Percentiles rank a stretch among this genome's conserved stretches.
phyloP scores from a whole-genome alignment of 2,888 invertebrate genomes.

The Agelastica alni region DNA sequence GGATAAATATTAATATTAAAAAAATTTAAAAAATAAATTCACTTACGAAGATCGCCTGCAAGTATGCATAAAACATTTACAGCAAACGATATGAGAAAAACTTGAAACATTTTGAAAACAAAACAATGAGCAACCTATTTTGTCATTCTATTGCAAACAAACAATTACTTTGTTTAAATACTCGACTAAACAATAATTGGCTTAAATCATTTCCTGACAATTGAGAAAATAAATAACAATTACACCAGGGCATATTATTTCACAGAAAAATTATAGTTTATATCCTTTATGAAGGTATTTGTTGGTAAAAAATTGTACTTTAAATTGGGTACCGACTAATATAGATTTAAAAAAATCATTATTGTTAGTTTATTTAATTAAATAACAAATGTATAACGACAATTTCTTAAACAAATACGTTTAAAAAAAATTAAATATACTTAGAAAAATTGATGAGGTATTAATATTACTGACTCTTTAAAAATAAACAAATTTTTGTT shows the following conservation, averaged over 20 bases:
- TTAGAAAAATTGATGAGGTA: no score
- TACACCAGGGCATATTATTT: constrained; percentile 20
- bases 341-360: no score
- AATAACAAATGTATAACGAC: no score
- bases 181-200: constrained; percentile 12
- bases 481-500: no score
- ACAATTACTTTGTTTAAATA: constrained; percentile 23
- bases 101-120: constrained; percentile 10
- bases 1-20: background rate
- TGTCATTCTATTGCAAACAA: background rate
- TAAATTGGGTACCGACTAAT: no score
- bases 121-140: background rate
- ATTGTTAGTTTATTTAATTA: no score
- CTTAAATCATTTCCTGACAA: constrained; percentile 17
- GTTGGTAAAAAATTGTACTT: background rate
- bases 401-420: no score
- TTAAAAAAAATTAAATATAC: no score
- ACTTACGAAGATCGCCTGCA: constrained; percentile 32
- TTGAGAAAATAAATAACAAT: constrained; percentile 7
- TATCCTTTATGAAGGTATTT: background rate
- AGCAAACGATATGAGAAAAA: background rate
- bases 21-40: constrained; percentile 5
- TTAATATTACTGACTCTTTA: no score
- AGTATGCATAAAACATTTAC: background rate
- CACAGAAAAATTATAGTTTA: constrained; percentile 18